Percentiles rank a stretch among this genome's conserved stretches.
phyloP scores from a whole-genome alignment of 1,140 invertebrate genomes.

The Nymphalis io region DNA sequence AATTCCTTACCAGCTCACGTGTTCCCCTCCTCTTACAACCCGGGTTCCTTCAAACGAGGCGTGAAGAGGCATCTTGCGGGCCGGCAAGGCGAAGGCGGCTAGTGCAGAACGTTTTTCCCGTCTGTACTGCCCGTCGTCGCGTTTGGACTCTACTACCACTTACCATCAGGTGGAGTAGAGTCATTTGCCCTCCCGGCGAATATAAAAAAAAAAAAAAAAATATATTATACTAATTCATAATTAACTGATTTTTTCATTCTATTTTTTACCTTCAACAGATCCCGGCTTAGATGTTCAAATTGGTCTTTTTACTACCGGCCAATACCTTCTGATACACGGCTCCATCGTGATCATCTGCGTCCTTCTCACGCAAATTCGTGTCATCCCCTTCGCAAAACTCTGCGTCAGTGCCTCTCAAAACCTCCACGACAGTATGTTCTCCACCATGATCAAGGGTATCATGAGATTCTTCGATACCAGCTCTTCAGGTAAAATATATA shows the following conservation, averaged over 20 bases:
- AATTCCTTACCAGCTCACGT: too few relatives aligned
- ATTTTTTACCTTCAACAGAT: conserved; percentile 43
- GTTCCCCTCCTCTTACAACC: too few relatives aligned
- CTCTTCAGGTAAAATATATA: conserved; percentile 82
- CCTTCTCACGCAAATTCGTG: conserved; percentile 65
- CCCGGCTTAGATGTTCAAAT: conserved; percentile 61
- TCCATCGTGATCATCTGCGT: conserved; percentile 48
- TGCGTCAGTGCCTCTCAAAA: conserved; percentile 82
- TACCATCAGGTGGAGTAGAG: too few relatives aligned
- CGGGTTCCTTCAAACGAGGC: too few relatives aligned
- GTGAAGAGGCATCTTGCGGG: too few relatives aligned
- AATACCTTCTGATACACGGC: conserved; percentile 69
- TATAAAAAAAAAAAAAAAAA: too few relatives aligned
- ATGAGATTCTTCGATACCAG: conserved; percentile 94
- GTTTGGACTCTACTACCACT: too few relatives aligned
- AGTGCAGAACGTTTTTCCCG: too few relatives aligned
- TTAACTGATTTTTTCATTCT: not conserved
- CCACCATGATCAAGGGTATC: conserved; percentile 84
- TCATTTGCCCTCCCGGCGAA: too few relatives aligned
- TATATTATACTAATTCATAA: too few relatives aligned
- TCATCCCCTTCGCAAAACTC: conserved; percentile 81
- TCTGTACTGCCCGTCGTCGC: too few relatives aligned
- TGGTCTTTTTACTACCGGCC: conserved; percentile 63
- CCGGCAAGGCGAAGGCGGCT: too few relatives aligned
- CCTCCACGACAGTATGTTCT: conserved; percentile 85